Base-by-base conservation (phyloP, 2,888 invertebrate species). In the Drosophila barbarae region DNA sequence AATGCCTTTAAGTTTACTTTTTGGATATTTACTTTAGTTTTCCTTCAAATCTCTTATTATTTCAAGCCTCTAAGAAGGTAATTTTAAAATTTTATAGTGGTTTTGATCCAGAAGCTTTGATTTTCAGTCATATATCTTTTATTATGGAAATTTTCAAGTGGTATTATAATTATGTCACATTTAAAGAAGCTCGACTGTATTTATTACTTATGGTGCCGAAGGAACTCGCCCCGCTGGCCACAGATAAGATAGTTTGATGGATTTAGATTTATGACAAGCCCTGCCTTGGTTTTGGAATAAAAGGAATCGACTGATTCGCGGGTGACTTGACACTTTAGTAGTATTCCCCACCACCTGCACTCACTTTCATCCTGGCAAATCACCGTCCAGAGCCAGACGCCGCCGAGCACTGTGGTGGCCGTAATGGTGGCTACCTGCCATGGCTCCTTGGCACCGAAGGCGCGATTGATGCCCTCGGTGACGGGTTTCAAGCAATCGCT, bases 391-490 rank as follows among this genome's bases (percentile, higher is more conserved):
- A 94, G 87, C 94, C 95, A 95, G 12, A 95, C 92, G 10, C 93
- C 83, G 1, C 93, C 90, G 2, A 96, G 89, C 2, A 96, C 93
- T 0, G 94, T 92, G 2, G 94, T 92, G 10, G 95, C 93, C 2
- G 96, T 95, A 74, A 95, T 92, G 0, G 94, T 91, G 2, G 93
- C 93, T 66, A 96, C 93, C 90, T 95, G 94, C 95, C 95, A 96
- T 84, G 96, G 94, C 89, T 96, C 95, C 84, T 92, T 92, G 60
- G 92, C 92, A 42, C 90, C 91, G 77, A 95, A 93, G 35, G 92
- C 80, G 64, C 90, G 88, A 88, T 94, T 94, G 30, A 95, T 86
- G 38, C 91, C 82, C 42, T 84, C 79, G 69, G 90, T 90, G 13
- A 90, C 58, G 30, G 87, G 54, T 69, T 88, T 88, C 65, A 88